A percentile compares a stretch with the other conserved stretches of the same genome.
Evolutionary conservation across 2,888 invertebrate species (phyloP).

Genomic region (Kryphioiulus occultus): DNA sequence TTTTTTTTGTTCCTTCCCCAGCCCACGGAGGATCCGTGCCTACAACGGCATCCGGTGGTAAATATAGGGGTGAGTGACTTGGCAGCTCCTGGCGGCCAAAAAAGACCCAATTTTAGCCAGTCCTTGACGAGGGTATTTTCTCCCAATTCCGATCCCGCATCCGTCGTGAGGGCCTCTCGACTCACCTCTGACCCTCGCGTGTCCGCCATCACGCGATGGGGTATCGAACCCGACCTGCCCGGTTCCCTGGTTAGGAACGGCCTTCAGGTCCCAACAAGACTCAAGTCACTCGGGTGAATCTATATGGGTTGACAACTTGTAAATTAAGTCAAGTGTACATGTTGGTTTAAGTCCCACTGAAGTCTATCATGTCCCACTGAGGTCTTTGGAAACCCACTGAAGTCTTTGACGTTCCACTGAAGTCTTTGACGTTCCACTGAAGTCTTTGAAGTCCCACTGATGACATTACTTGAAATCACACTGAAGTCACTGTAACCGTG

Average conservation of each 20-base stretch:
- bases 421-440: no score
- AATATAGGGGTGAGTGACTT: not conserved
- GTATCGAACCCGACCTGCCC: not conserved
- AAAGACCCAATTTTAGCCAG: not conserved
- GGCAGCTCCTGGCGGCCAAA: not conserved
- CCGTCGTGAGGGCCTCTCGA: not conserved
- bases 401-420: no score
- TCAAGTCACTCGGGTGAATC: no score
- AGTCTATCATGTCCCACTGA: no score
- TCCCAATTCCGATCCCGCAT: not conserved
- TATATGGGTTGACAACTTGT: no score
- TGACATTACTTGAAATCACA: no score
- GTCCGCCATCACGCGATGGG: not conserved
- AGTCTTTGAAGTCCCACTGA: no score
- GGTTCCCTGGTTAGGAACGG: not conserved
- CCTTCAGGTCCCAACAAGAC: not conserved
- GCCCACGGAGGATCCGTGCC: not conserved
- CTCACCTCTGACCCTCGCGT: not conserved
- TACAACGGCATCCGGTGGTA: slow-evolving; percentile 15
- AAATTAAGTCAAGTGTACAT: no score
- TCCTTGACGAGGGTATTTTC: not conserved
- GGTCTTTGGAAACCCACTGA: no score
- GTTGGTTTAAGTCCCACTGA: no score
- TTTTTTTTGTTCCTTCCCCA: not conserved
- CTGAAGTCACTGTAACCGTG: no score